Conservation (phyloP, 1,140 invertebrate species). For the Belonocnema kinseyi region DNA sequence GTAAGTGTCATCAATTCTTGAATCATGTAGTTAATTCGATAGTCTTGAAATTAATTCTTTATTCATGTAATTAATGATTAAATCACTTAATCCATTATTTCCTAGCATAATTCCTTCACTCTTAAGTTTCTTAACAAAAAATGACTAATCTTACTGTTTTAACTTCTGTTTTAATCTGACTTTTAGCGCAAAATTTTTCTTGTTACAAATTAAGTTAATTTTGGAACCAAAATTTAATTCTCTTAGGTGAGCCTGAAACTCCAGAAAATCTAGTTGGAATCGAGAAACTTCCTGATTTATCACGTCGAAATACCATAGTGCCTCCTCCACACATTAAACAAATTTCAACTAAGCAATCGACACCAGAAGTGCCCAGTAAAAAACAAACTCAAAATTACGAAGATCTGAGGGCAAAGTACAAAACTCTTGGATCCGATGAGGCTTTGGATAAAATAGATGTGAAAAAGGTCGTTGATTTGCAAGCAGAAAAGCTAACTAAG, state of each 20-base stretch:
- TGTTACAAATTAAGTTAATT: no score
- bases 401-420: slow-evolving; percentile 59
- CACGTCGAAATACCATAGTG: slow-evolving; percentile 70
- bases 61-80: neutral
- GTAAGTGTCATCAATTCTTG: slow-evolving; percentile 3
- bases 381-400: slow-evolving; percentile 53
- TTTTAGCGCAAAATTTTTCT: neutral
- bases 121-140: neutral
- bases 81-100: neutral
- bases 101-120: neutral
- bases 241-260: slow-evolving; percentile 40
- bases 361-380: slow-evolving; percentile 34
- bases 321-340: slow-evolving; percentile 65
- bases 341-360: slow-evolving; percentile 52
- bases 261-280: slow-evolving; percentile 35
- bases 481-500: neutral
- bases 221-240: no score
- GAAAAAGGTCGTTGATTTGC: slow-evolving; percentile 37
- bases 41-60: neutral
- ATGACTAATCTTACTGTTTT: neutral
- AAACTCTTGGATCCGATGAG: slow-evolving; percentile 41
- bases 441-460: slow-evolving; percentile 40
- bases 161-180: neutral
- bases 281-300: slow-evolving; percentile 57
- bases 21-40: neutral